Evolutionary conservation across 2,113 vertebrate genomes (phyloP).

Genomic region (Serinus canaria): DNA sequence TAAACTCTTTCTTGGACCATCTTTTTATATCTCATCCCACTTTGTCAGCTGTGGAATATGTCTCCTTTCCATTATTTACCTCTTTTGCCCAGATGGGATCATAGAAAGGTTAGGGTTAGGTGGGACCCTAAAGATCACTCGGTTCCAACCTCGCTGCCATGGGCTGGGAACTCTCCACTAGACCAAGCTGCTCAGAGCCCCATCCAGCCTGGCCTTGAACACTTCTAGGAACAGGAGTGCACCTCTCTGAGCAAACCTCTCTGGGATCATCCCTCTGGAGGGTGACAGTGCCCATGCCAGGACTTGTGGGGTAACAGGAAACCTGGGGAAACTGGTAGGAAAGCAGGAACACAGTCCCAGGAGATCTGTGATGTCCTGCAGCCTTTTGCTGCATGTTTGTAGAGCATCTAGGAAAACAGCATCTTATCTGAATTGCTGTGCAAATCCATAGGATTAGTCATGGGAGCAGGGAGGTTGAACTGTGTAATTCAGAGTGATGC

Average conservation of each 20-base stretch:
- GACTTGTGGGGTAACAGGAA: background rate
- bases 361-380: background rate
- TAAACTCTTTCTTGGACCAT: background rate
- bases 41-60: background rate
- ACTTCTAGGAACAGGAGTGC: background rate
- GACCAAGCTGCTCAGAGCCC: background rate
- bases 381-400: background rate
- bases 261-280: background rate
- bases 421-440: background rate
- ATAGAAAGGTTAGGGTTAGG: background rate
- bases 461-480: background rate
- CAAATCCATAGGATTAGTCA: background rate
- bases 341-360: background rate
- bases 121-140: background rate
- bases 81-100: background rate
- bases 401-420: background rate
- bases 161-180: background rate
- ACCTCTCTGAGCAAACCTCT: background rate
- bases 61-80: background rate
- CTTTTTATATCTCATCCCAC: background rate
- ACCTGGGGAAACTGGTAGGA: background rate
- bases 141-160: background rate
- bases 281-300: background rate
- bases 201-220: background rate
- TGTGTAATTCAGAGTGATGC: background rate